These are phyloP conservation scores for Gadopsis marmoratus DNA, from an alignment of 2,797 vertebrate species.

Conservation along the genomic window DNA sequence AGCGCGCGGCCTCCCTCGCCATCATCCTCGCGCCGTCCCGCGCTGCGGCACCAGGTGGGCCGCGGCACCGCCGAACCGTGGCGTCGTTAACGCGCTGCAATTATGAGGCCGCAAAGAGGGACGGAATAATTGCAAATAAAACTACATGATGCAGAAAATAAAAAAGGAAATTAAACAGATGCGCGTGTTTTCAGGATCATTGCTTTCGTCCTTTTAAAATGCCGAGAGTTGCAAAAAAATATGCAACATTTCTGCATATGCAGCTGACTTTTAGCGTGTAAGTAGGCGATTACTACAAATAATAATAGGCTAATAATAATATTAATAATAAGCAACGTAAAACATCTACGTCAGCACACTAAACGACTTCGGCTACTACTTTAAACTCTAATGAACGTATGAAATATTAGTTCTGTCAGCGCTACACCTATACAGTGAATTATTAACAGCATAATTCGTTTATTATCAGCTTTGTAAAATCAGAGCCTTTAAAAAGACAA, in stretches of 20 bases:
- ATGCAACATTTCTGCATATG: constrained; percentile 35
- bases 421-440: background rate
- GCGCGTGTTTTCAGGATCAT: constrained; percentile 93
- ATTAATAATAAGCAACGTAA: constrained; percentile 4
- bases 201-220: constrained; percentile 88
- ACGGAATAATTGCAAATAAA: constrained; percentile 94
- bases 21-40: constrained; percentile 40
- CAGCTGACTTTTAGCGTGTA: background rate
- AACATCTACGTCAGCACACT: background rate
- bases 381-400: background rate
- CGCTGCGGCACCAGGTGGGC: constrained; percentile 84
- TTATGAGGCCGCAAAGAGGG: constrained; percentile 87
- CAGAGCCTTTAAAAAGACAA: constrained; percentile 31
- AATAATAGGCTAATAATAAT: background rate
- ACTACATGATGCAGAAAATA: constrained; percentile 96
- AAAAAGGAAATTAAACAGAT: constrained; percentile 95
- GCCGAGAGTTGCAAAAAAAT: constrained; percentile 77
- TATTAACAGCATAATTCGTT: background rate
- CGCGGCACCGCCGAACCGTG: constrained; percentile 81
- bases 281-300: background rate
- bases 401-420: background rate
- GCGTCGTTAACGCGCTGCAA: constrained; percentile 83
- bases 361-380: background rate
- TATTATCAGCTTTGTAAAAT: background rate
- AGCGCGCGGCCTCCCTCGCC: constrained; percentile 32